Evolutionary conservation across 2,888 invertebrate genomes (phyloP), one percentile per base, ranked within the genome.

Genomic region (Ophion obscuratus): DNA sequence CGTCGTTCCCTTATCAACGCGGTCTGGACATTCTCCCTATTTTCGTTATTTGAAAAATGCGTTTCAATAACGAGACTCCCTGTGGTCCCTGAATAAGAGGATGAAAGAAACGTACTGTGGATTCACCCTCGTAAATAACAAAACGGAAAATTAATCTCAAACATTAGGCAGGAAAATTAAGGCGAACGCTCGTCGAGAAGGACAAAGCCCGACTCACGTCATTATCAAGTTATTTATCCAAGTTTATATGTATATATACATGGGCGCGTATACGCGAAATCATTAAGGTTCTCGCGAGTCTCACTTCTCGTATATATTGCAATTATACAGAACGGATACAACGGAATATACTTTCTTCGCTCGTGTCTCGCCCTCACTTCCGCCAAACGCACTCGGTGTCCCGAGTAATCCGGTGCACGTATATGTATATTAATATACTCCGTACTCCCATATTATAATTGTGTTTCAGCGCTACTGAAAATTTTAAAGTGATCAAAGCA

Each of bases 161-260:
- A 91, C 92, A 92, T 92, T 92, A 91, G 90, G 91, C 92, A 91
- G 92, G 91, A 92, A 92, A 92, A 92, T 92, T 91, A 92, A 91
- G 90, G 88, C 87, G 81, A 27, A 62, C 84, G 81, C 80, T 86
- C 78, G 84, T 88, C 68, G 74, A 77, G 27, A 40, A 71, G 40
- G 74, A 88, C 89, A 90, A 90, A 89, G 88, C 85, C 87, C 74
- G 87, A 84, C 88, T 88, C 88, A 88, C 90, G 90, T 91, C 90
- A 91, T 92, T 87, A 88, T 81, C 78, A 83, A 80, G 85, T 83
- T 73, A 76, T 84, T 85, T 75, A 80, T 79, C 83, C 83, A 80
- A 79, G 62, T 24, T 31, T 47, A 40, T 14, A 53, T 20, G 47
- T 40, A 57, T 20, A 70, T 36, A 77, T 47, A 36, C 44, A 59